Conservation (phyloP, 2,113 vertebrate species). For the Dicaeum eximium region DNA sequence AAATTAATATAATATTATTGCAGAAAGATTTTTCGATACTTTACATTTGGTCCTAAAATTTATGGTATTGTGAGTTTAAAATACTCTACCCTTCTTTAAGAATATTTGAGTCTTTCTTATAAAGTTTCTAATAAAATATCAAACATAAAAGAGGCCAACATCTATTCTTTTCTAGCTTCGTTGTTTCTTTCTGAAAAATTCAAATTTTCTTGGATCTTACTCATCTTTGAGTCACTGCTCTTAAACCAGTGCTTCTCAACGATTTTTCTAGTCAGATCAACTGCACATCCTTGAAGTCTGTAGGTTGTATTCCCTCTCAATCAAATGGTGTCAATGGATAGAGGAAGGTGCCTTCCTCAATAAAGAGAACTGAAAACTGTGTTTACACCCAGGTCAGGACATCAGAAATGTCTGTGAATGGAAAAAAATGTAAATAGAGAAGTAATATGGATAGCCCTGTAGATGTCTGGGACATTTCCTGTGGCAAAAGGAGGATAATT, state of each 20-base stretch:
- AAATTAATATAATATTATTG: neutral
- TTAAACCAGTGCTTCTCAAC: neutral
- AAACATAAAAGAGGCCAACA: neutral
- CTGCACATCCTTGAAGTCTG: neutral
- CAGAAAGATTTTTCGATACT: neutral
- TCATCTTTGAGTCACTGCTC: neutral
- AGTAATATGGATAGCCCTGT: neutral
- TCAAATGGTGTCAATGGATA: neutral
- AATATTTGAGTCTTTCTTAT: neutral
- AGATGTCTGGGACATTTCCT: neutral
- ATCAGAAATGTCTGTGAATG: neutral
- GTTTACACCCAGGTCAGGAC: neutral
- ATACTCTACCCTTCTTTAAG: neutral
- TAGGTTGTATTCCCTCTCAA: neutral
- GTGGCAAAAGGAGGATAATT: neutral
- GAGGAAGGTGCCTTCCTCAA: neutral
- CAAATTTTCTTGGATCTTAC: neutral
- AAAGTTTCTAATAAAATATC: neutral
- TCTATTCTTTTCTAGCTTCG: neutral
- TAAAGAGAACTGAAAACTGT: neutral
- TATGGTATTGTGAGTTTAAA: neutral
- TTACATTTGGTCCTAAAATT: neutral
- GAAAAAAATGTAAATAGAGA: neutral
- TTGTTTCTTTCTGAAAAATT: neutral
- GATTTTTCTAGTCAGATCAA: neutral